A percentile compares a stretch with the other conserved stretches of the same genome.
Conservation (phyloP, 35 echinoderm and acorn worm genomes). For the Strongylocentrotus purpuratus region DNA sequence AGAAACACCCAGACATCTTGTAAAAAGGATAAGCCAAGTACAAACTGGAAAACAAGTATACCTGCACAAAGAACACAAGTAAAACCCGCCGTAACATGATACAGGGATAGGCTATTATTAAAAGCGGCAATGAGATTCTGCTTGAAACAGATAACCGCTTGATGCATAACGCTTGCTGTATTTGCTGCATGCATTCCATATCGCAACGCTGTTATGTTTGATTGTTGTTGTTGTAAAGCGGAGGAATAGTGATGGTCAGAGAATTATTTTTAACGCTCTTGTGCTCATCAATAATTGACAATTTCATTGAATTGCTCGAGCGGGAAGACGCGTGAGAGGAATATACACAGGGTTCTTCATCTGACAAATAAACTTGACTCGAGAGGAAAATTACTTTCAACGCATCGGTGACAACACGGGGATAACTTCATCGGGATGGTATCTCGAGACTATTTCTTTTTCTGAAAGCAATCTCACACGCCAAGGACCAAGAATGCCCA, state of each 20-base stretch:
- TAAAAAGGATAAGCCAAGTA: background rate
- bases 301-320: conserved; percentile 8
- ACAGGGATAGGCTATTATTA: background rate
- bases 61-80: background rate
- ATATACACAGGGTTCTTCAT: conserved; percentile 8
- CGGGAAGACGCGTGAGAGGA: background rate
- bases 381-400: conserved; percentile 26
- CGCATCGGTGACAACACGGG: conserved; percentile 11
- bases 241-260: background rate
- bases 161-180: background rate
- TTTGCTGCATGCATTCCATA: background rate
- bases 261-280: conserved; percentile 2
- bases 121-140: background rate
- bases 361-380: background rate
- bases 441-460: background rate
- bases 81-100: background rate
- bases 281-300: conserved; percentile 44
- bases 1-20: background rate
- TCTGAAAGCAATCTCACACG: background rate
- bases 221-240: background rate
- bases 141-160: background rate
- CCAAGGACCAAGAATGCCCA: too few species aligned
- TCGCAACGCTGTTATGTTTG: background rate
- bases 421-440: background rate
- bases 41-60: background rate